Evolutionary conservation across 2,113 vertebrate species (phyloP), one percentile per base, ranked within the genome.

Genomic region (Lathamus discolor): DNA sequence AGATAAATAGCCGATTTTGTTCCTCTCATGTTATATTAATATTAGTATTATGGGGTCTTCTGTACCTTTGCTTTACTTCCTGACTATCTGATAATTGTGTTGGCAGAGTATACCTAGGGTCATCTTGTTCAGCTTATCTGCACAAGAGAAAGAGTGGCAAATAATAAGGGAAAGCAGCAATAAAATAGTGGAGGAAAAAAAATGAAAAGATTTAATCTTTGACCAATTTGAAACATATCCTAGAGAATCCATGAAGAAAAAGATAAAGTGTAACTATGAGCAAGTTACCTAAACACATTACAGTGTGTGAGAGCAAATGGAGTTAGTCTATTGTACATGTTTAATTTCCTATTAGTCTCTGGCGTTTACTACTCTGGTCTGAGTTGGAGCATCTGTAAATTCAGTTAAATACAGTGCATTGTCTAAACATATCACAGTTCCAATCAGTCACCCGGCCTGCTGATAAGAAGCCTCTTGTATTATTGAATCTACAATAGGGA

Each of bases 401-500:
- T 98, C 98, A 98, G 98, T 99, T 99, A 98, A 99, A 99, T 98
- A 98, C 98, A 97, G 97, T 96, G 97, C 98, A 98, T 98, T 99
- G 98, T 98, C 98, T 98, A 98, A 98, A 98, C 97, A 97, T 98
- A 99, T 99, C 98, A 97, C 97, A 95, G 97, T 97, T 98, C 98
- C 98, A 98, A 99, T 99, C 98, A 98, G 98, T 99, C 98, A 98
- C 98, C 98, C 95, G 9, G 93, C 94, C 97, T 93, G 96, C 98
- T 98, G 98, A 98, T 99, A 98, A 99, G 98, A 98, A 98, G 97
- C 97, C 97, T 98, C 98, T 98, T 97, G 98, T 98, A 98, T 99
- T 99, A 99, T 99, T 98, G 98, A 98, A 99, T 98, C 98, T 98
- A 98, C 98, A 98, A 98, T 98, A 96, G 98, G 98, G 97, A 98